Percentiles rank a stretch among this genome's conserved stretches.
phyloP scores from a whole-genome alignment of 2,797 vertebrate genomes.

The Emys orbicularis region DNA sequence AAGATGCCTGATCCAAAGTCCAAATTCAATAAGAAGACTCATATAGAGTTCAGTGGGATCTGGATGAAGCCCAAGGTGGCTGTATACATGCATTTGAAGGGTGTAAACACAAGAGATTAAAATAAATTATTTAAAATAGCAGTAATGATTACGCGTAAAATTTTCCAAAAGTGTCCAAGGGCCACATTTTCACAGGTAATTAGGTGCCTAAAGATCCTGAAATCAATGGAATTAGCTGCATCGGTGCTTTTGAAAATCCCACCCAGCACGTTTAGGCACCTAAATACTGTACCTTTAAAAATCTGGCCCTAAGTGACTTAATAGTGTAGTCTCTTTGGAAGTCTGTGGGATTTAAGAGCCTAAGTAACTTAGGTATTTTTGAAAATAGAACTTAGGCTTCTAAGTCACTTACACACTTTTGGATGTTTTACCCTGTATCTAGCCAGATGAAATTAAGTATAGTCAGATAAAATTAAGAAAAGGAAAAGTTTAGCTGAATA shows the following conservation, averaged over 20 bases:
- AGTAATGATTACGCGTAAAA: rapidly evolving
- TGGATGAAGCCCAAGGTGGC: rapidly evolving
- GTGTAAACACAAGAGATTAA: not conserved
- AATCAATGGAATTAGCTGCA: not conserved
- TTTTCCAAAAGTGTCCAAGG: rapidly evolving
- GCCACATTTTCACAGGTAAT: not conserved
- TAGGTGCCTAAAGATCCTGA: rapidly evolving
- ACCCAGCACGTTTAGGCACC: not conserved
- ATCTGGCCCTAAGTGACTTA: not conserved
- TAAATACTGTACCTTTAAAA: not conserved
- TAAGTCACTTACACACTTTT: not conserved
- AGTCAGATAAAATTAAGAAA: not conserved
- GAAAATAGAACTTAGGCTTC: not conserved
- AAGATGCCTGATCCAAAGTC: not conserved
- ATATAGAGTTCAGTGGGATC: rapidly evolving
- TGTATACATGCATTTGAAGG: rapidly evolving
- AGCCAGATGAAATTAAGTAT: rapidly evolving
- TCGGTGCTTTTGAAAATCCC: not conserved
- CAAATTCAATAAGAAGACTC: not conserved
- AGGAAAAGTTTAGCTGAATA: rapidly evolving
- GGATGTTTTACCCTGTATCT: not conserved
- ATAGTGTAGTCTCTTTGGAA: not conserved
- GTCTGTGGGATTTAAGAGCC: not conserved
- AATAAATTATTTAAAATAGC: rapidly evolving
- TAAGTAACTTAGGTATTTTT: not conserved